Evolutionary conservation across 1,140 invertebrate genomes (phyloP).

Genomic region (Zaprionus nigranus): DNA sequence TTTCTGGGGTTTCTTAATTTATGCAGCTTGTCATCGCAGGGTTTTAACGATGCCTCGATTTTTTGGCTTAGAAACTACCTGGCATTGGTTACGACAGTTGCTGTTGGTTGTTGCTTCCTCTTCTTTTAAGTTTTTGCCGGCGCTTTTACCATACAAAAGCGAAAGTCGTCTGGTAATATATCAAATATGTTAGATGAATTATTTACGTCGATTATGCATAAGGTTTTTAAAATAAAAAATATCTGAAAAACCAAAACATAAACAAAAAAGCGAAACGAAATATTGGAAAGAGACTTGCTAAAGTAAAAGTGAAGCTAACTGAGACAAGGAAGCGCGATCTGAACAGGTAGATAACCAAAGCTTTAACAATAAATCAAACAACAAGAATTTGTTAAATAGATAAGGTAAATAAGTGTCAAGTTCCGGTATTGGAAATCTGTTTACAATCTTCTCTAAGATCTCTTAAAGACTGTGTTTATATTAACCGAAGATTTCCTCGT

Average conservation of each 20-base stretch:
- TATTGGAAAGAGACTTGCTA: slow-evolving; percentile 13
- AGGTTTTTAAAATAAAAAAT: slow-evolving; percentile 12
- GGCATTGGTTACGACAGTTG: slow-evolving; percentile 28
- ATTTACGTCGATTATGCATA: slow-evolving; percentile 53
- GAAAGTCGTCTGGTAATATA: slow-evolving; percentile 74
- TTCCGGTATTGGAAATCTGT: not conserved
- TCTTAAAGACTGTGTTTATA: slow-evolving; percentile 4
- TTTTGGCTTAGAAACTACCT: slow-evolving; percentile 51
- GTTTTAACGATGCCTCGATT: slow-evolving; percentile 56
- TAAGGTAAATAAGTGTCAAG: not conserved
- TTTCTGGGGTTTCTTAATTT: slow-evolving; percentile 64
- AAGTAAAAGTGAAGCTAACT: slow-evolving; percentile 6
- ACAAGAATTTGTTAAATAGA: not conserved
- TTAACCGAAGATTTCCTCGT: not conserved
- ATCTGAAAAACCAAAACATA: slow-evolving; percentile 18
- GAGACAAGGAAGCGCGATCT: not conserved
- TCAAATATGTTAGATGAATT: slow-evolving; percentile 59
- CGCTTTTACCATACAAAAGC: slow-evolving; percentile 61
- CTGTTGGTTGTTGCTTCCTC: slow-evolving; percentile 39
- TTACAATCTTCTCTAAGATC: not conserved
- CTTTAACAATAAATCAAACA: not conserved
- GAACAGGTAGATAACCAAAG: not conserved
- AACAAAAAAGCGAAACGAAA: slow-evolving; percentile 25
- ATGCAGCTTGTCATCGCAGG: slow-evolving; percentile 71
- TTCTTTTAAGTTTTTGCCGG: slow-evolving; percentile 28